A percentile compares a stretch with the other conserved stretches of the same genome.
These are phyloP conservation scores for Bufo bufo DNA, from an alignment of 2,113 vertebrate species.

Conservation along the genomic window DNA sequence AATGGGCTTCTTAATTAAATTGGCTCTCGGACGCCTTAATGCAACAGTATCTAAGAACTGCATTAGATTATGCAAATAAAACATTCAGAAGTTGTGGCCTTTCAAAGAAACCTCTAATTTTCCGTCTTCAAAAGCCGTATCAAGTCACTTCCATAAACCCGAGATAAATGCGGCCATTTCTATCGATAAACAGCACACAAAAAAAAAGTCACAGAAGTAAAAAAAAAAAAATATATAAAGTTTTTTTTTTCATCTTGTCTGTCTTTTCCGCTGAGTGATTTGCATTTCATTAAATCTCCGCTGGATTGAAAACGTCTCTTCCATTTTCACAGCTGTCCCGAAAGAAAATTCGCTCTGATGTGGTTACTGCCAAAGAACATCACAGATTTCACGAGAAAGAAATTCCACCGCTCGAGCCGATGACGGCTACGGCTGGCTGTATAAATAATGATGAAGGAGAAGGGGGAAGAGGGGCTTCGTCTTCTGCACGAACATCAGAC, in stretches of 20 bases:
- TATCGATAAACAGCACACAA: conserved; percentile 43
- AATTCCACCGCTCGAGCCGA: not conserved
- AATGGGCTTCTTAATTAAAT: conserved; percentile 32
- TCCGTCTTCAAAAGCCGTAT: conserved; percentile 47
- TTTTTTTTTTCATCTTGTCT: conserved; percentile 44
- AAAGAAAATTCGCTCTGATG: conserved; percentile 44
- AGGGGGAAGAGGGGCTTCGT: not conserved
- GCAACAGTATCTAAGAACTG: not conserved
- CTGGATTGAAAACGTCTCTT: conserved; percentile 47
- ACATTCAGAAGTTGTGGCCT: not conserved
- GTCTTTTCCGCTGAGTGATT: conserved; percentile 37
- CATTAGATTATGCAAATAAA: conserved; percentile 46
- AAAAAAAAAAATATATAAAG: not conserved
- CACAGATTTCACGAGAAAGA: conserved; percentile 13
- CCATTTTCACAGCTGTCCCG: conserved; percentile 48
- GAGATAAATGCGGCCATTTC: conserved; percentile 51
- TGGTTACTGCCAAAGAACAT: conserved; percentile 11
- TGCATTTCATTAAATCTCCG: conserved; percentile 53
- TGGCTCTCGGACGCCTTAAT: conserved; percentile 32
- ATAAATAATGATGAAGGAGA: not conserved
- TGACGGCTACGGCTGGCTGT: not conserved
- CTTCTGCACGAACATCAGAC: not conserved
- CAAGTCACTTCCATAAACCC: conserved; percentile 48
- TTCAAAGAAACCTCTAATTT: conserved; percentile 50
- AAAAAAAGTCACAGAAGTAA: conserved; percentile 6